phyloP scores from a whole-genome alignment of 2,797 vertebrate species.

The Distichodus sexfasciatus region DNA sequence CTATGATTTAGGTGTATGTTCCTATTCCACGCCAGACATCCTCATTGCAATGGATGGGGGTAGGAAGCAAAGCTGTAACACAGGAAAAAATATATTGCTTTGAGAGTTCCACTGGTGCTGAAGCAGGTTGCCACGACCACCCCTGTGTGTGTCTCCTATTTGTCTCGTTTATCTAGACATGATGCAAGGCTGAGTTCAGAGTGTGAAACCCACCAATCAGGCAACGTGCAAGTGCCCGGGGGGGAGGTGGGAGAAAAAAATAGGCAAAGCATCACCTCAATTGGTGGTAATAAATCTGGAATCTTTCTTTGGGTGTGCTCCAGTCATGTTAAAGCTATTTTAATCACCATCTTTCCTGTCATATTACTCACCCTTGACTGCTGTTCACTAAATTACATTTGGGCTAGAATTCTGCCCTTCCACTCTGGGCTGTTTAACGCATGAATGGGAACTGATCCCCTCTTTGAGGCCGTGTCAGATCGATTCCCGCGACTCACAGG shows the following conservation, averaged over 20 bases:
- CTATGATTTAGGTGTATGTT: conserved; percentile 15
- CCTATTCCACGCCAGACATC: conserved; percentile 17
- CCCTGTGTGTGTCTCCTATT: conserved; percentile 60
- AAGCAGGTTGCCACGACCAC: conserved; percentile 49
- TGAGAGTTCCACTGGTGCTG: conserved; percentile 35
- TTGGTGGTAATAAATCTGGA: conserved; percentile 50
- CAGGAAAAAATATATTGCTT: conserved; percentile 28
- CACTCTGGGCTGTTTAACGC: conserved; percentile 54
- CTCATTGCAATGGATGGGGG: conserved; percentile 1
- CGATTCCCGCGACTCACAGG: conserved; percentile 32
- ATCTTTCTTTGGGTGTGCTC: conserved; percentile 46
- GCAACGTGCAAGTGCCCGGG: conserved; percentile 21
- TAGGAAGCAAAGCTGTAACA: conserved; percentile 16
- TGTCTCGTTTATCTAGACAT: conserved; percentile 75
- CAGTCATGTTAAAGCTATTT: conserved; percentile 44
- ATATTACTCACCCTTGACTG: conserved; percentile 44
- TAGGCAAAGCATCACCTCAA: conserved; percentile 41
- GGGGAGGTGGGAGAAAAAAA: background rate
- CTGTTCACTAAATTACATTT: conserved; percentile 47
- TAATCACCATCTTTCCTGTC: conserved; percentile 54
- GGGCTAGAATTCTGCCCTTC: conserved; percentile 46
- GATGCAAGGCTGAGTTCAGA: conserved; percentile 71
- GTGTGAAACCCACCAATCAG: conserved; percentile 63
- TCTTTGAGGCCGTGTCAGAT: conserved; percentile 51
- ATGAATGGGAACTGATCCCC: conserved; percentile 53